Percentiles rank a stretch among this genome's conserved stretches.
Evolutionary conservation across 1,140 invertebrate genomes (phyloP).

Genomic region (Drosophila virilis): DNA sequence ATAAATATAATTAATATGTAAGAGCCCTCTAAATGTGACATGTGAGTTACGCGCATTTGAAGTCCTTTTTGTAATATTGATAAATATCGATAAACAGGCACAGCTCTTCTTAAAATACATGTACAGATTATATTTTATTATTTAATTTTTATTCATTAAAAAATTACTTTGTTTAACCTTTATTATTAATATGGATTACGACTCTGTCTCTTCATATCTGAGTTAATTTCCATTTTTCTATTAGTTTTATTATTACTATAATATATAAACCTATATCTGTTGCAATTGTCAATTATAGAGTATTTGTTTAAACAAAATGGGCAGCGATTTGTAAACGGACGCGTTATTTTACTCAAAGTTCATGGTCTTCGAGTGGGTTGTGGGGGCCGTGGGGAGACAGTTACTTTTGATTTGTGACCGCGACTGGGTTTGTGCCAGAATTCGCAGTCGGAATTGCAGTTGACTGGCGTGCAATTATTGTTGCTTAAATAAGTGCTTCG

Average conservation of each 20-base stretch:
- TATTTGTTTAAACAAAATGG: conserved; percentile 24
- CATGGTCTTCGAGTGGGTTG: conserved; percentile 9
- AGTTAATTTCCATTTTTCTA: no score
- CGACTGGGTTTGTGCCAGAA: conserved; percentile 11
- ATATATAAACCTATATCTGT: conserved; percentile 32
- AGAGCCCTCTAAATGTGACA: no score
- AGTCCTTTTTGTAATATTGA: no score
- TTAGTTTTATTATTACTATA: conserved; percentile 10
- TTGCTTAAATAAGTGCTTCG: conserved; percentile 1
- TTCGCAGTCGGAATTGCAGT: conserved; percentile 33
- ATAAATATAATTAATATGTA: no score
- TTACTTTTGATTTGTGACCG: conserved; percentile 28
- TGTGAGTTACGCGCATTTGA: no score
- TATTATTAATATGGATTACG: no score
- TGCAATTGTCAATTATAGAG: neutral
- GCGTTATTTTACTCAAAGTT: conserved; percentile 25
- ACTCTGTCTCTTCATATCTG: no score
- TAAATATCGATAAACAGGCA: no score
- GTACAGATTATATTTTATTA: no score
- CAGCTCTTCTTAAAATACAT: no score
- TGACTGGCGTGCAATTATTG: conserved; percentile 29
- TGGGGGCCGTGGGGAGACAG: neutral
- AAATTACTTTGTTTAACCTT: no score
- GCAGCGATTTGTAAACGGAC: conserved; percentile 27
- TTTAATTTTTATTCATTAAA: no score